Percentiles rank a stretch among this genome's conserved stretches.
These are phyloP conservation scores for Ceyx melanurus DNA, from an alignment of 2,113 vertebrate genomes.

Conservation along the genomic window DNA sequence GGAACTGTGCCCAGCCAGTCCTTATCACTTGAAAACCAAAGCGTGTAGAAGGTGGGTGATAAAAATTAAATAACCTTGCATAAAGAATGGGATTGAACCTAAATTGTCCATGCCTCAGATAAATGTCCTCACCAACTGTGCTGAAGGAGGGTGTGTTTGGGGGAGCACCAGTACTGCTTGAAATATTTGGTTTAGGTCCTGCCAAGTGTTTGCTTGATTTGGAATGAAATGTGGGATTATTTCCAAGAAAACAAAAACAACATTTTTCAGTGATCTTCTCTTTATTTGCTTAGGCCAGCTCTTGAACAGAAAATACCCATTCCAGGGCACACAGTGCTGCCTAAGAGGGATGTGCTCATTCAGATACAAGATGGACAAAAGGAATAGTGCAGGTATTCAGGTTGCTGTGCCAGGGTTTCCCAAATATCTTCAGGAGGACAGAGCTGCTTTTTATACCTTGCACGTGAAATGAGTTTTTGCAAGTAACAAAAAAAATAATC, in stretches of 20 bases:
- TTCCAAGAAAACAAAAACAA: neutral
- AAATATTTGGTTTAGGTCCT: neutral
- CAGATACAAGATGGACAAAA: neutral
- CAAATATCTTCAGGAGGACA: neutral
- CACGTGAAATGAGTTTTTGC: neutral
- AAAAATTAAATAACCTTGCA: neutral
- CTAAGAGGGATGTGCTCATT: neutral
- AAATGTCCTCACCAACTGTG: neutral
- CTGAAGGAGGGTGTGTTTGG: neutral
- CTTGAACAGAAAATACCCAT: neutral
- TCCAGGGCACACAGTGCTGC: neutral
- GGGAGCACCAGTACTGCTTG: neutral
- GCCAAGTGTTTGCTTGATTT: slow-evolving; percentile 31
- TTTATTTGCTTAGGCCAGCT: neutral
- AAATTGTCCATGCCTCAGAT: neutral
- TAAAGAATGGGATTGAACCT: neutral
- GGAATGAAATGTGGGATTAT: neutral
- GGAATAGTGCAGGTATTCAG: neutral
- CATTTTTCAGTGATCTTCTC: neutral
- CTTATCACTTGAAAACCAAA: neutral
- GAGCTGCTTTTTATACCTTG: neutral
- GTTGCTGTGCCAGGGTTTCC: neutral
- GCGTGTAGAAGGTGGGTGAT: neutral
- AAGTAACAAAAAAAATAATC: neutral
- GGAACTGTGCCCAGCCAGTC: neutral